These are phyloP conservation scores for Muscicapa adusta DNA, from an alignment of 2,113 vertebrate species.

Conservation along the genomic window DNA sequence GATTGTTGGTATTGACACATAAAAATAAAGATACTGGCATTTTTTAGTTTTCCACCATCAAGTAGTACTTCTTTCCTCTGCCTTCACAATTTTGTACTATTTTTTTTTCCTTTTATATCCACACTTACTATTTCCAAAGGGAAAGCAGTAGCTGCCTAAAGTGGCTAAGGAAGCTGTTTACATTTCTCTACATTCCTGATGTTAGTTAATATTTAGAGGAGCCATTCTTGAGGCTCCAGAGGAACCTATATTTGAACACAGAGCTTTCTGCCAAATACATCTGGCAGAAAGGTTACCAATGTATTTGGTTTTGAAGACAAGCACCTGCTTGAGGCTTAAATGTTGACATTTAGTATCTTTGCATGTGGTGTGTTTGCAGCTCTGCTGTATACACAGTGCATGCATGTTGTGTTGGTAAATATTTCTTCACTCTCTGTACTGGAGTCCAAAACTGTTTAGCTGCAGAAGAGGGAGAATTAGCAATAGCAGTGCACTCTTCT, in stretches of 20 bases:
- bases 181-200: background rate
- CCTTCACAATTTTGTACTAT: background rate
- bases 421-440: background rate
- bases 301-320: background rate
- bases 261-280: background rate
- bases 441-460: background rate
- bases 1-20: background rate
- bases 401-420: background rate
- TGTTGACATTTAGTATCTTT: background rate
- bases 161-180: background rate
- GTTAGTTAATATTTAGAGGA: conserved; percentile 16
- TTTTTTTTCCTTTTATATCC: background rate
- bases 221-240: background rate
- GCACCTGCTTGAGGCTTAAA: background rate
- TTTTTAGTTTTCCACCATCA: background rate
- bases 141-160: background rate
- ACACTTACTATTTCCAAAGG: background rate
- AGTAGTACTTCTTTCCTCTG: background rate
- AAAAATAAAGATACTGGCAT: background rate
- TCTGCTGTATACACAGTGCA: background rate
- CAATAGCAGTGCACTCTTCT: background rate
- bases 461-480: background rate
- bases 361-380: background rate
- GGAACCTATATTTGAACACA: background rate
- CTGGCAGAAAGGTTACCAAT: background rate